phyloP scores from a whole-genome alignment of 1,140 invertebrate species.

The Zaprionus taronus region DNA sequence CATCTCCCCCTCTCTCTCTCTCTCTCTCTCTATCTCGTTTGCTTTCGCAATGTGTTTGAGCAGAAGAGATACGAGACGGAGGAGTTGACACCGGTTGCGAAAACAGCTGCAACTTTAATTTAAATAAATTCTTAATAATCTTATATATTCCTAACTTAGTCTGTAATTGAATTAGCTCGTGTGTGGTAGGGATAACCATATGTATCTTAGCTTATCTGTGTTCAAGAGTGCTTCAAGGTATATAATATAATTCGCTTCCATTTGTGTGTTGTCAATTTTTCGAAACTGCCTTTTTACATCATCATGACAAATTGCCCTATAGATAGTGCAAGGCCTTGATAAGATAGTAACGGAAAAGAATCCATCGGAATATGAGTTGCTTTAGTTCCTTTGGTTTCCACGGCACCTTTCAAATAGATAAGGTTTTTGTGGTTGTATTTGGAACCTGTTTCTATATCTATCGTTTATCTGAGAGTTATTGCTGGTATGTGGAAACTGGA shows the following conservation, averaged over 20 bases:
- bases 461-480: not conserved
- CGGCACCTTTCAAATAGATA: not conserved
- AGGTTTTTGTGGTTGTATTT: not conserved
- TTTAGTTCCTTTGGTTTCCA: not conserved
- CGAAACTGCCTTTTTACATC: conserved; percentile 1
- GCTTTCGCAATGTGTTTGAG: not conserved
- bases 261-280: not conserved
- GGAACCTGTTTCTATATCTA: not conserved
- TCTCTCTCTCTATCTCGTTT: not conserved
- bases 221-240: not conserved
- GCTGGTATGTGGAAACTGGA: too few relatives aligned
- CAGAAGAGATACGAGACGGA: not conserved
- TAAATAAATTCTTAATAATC: conserved; percentile 5
- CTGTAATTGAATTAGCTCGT: not conserved
- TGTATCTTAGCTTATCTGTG: too few relatives aligned
- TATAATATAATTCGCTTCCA: not conserved
- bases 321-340: conserved; percentile 1
- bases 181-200: not conserved
- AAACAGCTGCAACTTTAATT: not conserved
- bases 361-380: not conserved
- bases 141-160: not conserved
- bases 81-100: not conserved
- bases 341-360: not conserved
- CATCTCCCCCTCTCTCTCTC: not conserved
- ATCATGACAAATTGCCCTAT: not conserved